Conservation (phyloP, 2,113 vertebrate species). For the Marmota monax region DNA sequence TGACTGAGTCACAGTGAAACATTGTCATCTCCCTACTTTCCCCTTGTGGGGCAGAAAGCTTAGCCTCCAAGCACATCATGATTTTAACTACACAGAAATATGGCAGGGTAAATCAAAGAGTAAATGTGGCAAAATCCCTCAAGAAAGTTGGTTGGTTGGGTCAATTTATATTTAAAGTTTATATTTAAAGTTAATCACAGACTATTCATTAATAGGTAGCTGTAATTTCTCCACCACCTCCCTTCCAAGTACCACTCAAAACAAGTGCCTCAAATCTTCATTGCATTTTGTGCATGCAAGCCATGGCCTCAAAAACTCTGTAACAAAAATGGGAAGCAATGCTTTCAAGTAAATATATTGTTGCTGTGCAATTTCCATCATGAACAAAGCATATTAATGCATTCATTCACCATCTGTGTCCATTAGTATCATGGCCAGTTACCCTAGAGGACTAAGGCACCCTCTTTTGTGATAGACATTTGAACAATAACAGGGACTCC, state of each 20-base stretch:
- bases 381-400: conserved; percentile 63
- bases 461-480: conserved; percentile 72
- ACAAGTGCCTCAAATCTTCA: conserved; percentile 31
- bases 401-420: conserved; percentile 78
- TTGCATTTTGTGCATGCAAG: conserved; percentile 38
- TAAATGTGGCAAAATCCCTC: background rate
- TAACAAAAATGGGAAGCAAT: conserved; percentile 50
- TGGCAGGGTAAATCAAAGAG: background rate
- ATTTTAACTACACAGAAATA: background rate
- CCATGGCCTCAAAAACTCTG: conserved; percentile 60
- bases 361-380: conserved; percentile 68
- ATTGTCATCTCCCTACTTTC: background rate
- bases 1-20: background rate
- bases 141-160: background rate
- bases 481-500: conserved; percentile 73
- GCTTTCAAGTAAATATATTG: conserved; percentile 70
- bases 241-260: background rate
- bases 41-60: background rate
- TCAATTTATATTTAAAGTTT: background rate
- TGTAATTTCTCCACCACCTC: background rate
- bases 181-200: conserved; percentile 31
- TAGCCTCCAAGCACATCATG: background rate
- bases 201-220: conserved; percentile 30
- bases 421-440: conserved; percentile 64
- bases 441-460: conserved; percentile 65